Evolutionary conservation across 1,140 invertebrate species (phyloP), one percentile per base, ranked within the genome.

Genomic region (Drosophila murphyi): DNA sequence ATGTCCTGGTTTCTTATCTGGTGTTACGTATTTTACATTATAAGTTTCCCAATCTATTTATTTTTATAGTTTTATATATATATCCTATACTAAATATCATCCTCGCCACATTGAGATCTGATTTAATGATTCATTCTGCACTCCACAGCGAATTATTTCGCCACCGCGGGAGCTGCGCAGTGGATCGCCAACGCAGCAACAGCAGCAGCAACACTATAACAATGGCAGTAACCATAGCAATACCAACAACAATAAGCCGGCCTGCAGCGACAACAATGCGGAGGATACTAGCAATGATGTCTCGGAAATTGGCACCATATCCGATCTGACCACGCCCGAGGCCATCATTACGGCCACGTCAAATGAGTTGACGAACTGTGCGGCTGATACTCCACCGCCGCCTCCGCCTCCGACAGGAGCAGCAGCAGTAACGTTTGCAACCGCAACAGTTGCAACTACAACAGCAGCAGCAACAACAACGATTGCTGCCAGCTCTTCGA

Each of bases 261-360:
- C 56, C 34, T 71, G 62, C 55, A 73, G 76, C 54, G 91, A 92
- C 62, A 92, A 89, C 63, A 92, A 92, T 60, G 85, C 91, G 4
- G 91, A 92, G 67, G 91, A 92, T 61, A 92, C 91, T 10, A 92
- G 91, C 73, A 92, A 92, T 51, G 91, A 92, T 71, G 91, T 92
- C 29, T 92, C 91, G 37, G 91, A 92, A 76, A 92, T 92, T 61
- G 91, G 91, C 59, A 92, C 91, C 74, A 90, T 92, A 57, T 92
- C 91, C 45, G 91, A 92, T 65, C 52, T 92, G 39, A 92, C 91
- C 59, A 80, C 89, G 47, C 89, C 91, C 37, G 91, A 92, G 57
- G 77, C 72, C 32, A 60, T 59, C 65, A 73, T 57, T 8, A 51
- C 67, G 10, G 70, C 76, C 12, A 60, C 67, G 20, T 34, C 65